A percentile compares a stretch with the other conserved stretches of the same genome.
These are phyloP conservation scores for Plodia interpunctella DNA, from an alignment of 1,140 invertebrate species.

Conservation along the genomic window DNA sequence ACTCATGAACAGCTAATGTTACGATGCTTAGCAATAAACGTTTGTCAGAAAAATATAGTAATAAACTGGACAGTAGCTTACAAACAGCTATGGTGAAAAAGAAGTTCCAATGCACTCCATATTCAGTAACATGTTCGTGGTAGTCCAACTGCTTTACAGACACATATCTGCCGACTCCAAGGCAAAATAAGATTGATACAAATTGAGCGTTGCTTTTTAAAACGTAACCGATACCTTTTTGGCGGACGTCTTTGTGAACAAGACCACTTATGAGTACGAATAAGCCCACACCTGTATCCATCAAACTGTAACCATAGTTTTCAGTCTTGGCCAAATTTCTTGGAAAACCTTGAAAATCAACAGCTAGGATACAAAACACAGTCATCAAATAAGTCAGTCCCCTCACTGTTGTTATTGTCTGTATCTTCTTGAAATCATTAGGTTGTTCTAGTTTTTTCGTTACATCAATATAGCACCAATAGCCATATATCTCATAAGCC, in stretches of 20 bases:
- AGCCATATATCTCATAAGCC: constrained; percentile 31
- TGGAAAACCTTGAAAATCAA: constrained; percentile 94
- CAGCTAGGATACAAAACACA: constrained; percentile 90
- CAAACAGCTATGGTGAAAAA: constrained; percentile 93
- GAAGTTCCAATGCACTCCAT: constrained; percentile 98
- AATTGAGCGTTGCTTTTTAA: constrained; percentile 45
- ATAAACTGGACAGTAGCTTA: constrained; percentile 83
- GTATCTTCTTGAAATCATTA: constrained; percentile 51
- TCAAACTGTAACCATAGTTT: constrained; percentile 90
- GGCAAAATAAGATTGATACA: constrained; percentile 77
- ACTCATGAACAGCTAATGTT: constrained; percentile 84
- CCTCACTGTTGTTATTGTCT: constrained; percentile 83
- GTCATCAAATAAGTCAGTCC: constrained; percentile 86
- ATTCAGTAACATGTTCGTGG: constrained; percentile 92
- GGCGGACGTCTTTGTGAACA: constrained; percentile 77
- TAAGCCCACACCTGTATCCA: constrained; percentile 96
- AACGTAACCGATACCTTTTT: constrained; percentile 46
- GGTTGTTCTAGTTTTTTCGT: constrained; percentile 22
- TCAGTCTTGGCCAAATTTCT: constrained; percentile 91
- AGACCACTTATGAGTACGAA: constrained; percentile 93
- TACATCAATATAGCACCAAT: constrained; percentile 20
- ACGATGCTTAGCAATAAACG: constrained; percentile 74
- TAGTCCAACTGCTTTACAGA: constrained; percentile 85
- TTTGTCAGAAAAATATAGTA: constrained; percentile 74
- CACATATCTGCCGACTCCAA: constrained; percentile 85